Evolutionary conservation across 2,888 invertebrate species (phyloP), one percentile per base, ranked within the genome.

Genomic region (Cremastinae sp.): DNA sequence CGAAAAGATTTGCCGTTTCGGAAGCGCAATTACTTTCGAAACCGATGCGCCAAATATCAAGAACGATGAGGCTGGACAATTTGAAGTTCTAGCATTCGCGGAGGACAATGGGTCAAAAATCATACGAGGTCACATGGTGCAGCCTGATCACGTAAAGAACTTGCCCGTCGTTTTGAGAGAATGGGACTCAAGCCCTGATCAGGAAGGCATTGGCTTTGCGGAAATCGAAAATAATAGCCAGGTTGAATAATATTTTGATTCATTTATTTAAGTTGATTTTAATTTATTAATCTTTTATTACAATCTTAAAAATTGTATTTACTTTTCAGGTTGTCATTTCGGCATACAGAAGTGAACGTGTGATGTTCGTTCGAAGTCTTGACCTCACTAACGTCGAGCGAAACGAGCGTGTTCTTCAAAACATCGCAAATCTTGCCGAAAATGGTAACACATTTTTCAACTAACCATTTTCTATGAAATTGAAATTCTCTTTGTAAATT

Each of bases 171-270:
- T 78, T 8, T 7, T 88, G 2, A 84, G 55, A 8, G 78, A 77
- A 2, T 89, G 87, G 87, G 64, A 53, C 16, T 82, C 83, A 14
- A 51, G 62, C 35, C 59, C 81, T 12, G 85, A 86, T 73, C 85
- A 86, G 78, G 83, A 75, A 66, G 83, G 82, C 4, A 5, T 87
- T 53, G 45, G 49, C n/a, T 75, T 55, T 18, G 74, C 82, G 4
- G 47, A 79, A 71, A 74, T 89, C 2, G 82, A 76, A 28, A 85
- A 66, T 64, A 85, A 83, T 16, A 69, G 82, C 1, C 71, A 86
- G 81, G 87, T 87, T 62, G 7, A 55, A 53, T 5, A 9, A 45
- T 41, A 18, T 20, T 7, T 7, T 47, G 22, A 12, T 51, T 7
- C 8, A 28, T 37, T 39, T 37, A 16, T 20, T 37, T 2, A n/a